These are phyloP conservation scores for Sipha maydis DNA, from an alignment of 2,888 invertebrate species.

Conservation along the genomic window DNA sequence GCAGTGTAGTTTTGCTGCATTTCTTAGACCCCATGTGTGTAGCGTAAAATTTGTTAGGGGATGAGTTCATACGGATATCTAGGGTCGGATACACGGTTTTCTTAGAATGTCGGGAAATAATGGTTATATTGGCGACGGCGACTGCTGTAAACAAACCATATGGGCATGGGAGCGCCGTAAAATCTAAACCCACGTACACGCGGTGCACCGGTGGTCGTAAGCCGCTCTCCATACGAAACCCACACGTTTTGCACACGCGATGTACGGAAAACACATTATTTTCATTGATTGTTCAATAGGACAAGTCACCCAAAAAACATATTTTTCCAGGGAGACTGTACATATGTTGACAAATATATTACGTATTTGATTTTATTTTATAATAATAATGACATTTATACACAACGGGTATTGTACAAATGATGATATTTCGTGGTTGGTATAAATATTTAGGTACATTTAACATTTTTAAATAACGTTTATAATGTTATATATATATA, in stretches of 20 bases:
- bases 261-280: constrained; percentile 6
- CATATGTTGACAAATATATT: constrained; percentile 1
- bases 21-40: constrained; percentile 3
- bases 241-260: constrained; percentile 62
- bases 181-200: constrained; percentile 52
- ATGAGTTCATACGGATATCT: not conserved
- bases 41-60: constrained; percentile 19
- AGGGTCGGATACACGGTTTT: constrained; percentile 37
- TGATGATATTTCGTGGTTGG: not conserved
- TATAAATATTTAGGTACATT: not conserved
- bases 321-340: not conserved
- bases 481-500: too few species aligned
- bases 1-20: not conserved
- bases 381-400: not conserved
- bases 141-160: constrained; percentile 40
- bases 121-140: constrained; percentile 44
- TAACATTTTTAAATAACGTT: not conserved
- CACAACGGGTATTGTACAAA: not conserved
- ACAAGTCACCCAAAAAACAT: not conserved
- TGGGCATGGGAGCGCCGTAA: constrained; percentile 58
- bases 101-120: constrained; percentile 45
- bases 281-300: constrained; percentile 14
- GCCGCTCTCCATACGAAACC: constrained; percentile 44
- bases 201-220: constrained; percentile 37
- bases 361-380: not conserved